phyloP scores from a whole-genome alignment of 37 sponge, comb jelly and placozoan genomes.

The Amphimedon queenslandica region DNA sequence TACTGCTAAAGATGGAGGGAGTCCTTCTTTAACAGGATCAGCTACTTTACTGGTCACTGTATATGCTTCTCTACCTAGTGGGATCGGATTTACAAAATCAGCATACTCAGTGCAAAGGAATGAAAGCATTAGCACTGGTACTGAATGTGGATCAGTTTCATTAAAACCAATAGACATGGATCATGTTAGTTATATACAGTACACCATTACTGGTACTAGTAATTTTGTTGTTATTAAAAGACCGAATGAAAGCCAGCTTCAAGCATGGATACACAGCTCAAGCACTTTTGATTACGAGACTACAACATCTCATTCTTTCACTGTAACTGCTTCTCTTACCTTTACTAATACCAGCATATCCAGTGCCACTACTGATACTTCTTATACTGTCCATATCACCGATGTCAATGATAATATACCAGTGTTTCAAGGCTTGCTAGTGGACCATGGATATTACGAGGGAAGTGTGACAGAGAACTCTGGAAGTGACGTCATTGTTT shows the following conservation, averaged over 20 bases:
- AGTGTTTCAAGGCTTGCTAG: neutral
- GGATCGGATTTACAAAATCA: neutral
- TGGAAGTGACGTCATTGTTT: neutral
- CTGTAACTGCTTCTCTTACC: neutral
- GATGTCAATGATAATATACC: constrained; percentile 6
- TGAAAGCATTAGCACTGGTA: neutral
- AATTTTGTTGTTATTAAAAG: neutral
- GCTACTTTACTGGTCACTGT: neutral
- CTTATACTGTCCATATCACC: neutral
- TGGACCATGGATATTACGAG: neutral
- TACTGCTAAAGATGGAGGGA: neutral
- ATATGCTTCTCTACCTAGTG: neutral
- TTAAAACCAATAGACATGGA: neutral
- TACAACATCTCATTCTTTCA: neutral
- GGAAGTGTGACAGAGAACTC: neutral
- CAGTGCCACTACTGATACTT: neutral
- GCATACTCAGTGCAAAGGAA: neutral
- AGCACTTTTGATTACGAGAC: neutral
- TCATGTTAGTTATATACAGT: neutral
- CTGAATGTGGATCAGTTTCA: neutral
- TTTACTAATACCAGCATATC: neutral
- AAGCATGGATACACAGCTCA: neutral
- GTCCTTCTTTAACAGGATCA: neutral
- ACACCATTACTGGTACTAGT: neutral
- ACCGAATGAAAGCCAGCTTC: neutral